Evolutionary conservation across 2,888 invertebrate genomes (phyloP).

Genomic region (Lithophane ornitopus): DNA sequence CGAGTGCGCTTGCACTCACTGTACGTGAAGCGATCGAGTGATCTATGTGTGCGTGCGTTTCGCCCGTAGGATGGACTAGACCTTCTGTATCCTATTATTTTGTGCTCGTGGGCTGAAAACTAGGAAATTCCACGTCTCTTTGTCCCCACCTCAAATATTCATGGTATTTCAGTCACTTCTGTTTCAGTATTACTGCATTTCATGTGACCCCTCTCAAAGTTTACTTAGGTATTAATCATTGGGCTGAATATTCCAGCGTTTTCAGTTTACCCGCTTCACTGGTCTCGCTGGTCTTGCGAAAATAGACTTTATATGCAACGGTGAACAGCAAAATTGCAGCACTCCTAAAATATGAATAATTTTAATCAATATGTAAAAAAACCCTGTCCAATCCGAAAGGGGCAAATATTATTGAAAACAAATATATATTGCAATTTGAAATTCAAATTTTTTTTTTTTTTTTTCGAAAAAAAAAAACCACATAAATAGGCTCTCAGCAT

Average conservation of each 20-base stretch:
- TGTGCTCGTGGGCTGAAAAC: constrained; percentile 22
- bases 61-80: not conserved
- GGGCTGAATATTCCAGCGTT: constrained; percentile 50
- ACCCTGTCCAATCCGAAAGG: no score
- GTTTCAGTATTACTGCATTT: constrained; percentile 44
- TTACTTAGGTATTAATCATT: constrained; percentile 50
- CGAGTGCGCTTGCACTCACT: not conserved
- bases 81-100: constrained; percentile 17
- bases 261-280: constrained; percentile 11
- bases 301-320: constrained; percentile 6
- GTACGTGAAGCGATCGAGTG: not conserved
- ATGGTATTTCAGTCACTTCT: constrained; percentile 60
- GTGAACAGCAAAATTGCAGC: not conserved
- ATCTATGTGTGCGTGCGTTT: not conserved
- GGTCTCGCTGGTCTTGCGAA: constrained; percentile 2
- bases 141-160: constrained; percentile 62
- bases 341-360: not conserved
- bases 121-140: constrained; percentile 57
- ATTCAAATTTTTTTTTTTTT: no score
- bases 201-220: constrained; percentile 40
- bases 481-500: no score
- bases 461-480: no score
- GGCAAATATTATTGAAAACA: no score
- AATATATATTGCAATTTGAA: no score
- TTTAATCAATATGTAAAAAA: no score